Base-by-base conservation (phyloP, 2,888 invertebrate species). In the Acanthosepion esculentum region DNA sequence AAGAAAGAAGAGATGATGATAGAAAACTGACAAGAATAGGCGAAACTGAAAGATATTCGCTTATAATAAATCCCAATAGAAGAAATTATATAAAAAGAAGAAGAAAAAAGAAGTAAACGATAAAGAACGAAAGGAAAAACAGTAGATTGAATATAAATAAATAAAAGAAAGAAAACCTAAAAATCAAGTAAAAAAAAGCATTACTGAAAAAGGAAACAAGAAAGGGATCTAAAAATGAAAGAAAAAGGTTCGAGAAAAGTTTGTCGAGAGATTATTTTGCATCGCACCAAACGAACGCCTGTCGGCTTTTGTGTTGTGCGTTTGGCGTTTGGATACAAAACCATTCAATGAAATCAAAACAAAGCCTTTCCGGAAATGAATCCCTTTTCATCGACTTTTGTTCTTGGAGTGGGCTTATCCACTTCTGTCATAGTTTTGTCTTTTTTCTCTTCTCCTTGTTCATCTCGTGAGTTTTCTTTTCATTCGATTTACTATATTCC, bases 341-440 rank as follows among this genome's bases (percentile, higher is more conserved):
- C 15, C n/a, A 78, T 78, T 78, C n/a, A 78, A 78, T 78, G 78
- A 78, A 78, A 78, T 78, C 78, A 78, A 78, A 78, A 78, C 78
- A 78, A 78, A 78, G 78, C 78, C n/a, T n/a, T 78, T 78, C 78
- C 78, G 33, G 78, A 78, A 78, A 78, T n/a, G 78, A 78, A n/a
- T 78, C 78, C 78, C n/a, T 78, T n/a, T 78, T 78, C 78, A 78
- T n/a, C 78, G 78, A 78, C 78, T 78, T 78, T 78, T n/a, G n/a
- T 78, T 78, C n/a, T 78, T 78, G n/a, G 78, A 78, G 78, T 78
- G 12, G 78, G 78, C 78, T 78, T 15, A 78, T 78, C 78, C 33
- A 78, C 78, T 78, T 78, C 15, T 12, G 15, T 78, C 78, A 78
- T 78, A 33, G 12, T 78, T 78, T 78, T n/a, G 3, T 12, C 12